Base-by-base conservation (phyloP, 2,888 invertebrate species). In the Pyrocoelia pectoralis region DNA sequence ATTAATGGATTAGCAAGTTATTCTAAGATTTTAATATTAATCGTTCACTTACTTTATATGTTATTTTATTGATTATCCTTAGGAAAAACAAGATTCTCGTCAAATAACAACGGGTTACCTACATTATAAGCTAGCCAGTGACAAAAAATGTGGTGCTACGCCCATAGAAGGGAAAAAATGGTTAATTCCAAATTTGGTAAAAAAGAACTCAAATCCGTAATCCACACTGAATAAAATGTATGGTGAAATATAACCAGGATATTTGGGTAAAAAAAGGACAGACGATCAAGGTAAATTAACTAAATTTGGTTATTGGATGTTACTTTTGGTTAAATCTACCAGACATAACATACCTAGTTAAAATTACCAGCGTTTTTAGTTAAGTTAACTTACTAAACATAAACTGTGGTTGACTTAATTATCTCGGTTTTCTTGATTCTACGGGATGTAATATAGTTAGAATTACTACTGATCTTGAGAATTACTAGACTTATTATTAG, bases 211-310 rank as follows among this genome's bases (percentile, higher is more conserved):
- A n/a, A n/a, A n/a, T n/a, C n/a, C n/a, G n/a, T n/a, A n/a, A n/a
- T n/a, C n/a, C n/a, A n/a, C 38, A 38, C 38, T 38, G 38, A 38
- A 38, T n/a, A 38, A 38, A 38, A 38, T 38, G 38, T 38, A 38
- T 38, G 38, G 3, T 38, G 5, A 12, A 38, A 38, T 38, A 38
- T 38, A 38, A 38, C 10, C 38, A 38, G n/a, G 38, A 8, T 38
- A 3, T n/a, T 38, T 38, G 38, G 38, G 38, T 5, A 38, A 38
- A 38, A 38, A 38, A 38, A 5, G n/a, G 38, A 38, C 38, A 38
- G 38, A 38, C 38, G 38, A 38, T 38, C 10, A 38, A 38, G 38
- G 38, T 38, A 38, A 38, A 38, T 38, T 38, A 38, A 38, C 12
- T 38, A 38, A 38, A 38, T 38, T 8, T 38, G 38, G 38, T 9